Percentiles rank a stretch among this genome's conserved stretches.
phyloP scores from a whole-genome alignment of 2,113 vertebrate genomes.

The Cyanistes caeruleus region DNA sequence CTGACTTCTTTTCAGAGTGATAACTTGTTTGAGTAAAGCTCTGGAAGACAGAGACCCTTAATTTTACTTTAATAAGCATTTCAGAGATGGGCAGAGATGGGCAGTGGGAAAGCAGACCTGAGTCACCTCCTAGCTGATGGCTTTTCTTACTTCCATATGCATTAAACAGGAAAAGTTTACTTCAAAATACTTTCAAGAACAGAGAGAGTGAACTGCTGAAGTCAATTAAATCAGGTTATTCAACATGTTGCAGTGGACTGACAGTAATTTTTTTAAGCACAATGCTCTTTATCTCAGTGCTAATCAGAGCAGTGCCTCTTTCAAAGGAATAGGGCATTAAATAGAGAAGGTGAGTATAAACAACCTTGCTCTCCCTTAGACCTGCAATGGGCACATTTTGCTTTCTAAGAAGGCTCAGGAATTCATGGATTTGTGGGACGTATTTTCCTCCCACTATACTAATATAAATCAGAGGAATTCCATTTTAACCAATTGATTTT shows the following conservation, averaged over 20 bases:
- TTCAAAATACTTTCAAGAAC: background rate
- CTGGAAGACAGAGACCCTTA: background rate
- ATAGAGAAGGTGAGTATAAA: background rate
- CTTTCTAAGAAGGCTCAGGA: background rate
- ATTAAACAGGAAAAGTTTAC: background rate
- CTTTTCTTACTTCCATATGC: background rate
- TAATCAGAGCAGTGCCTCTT: background rate
- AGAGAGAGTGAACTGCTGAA: background rate
- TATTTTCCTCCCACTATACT: background rate
- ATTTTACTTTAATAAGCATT: constrained; percentile 13
- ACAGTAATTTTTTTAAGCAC: background rate
- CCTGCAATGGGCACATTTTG: background rate
- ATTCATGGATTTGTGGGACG: background rate
- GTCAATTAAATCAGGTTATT: constrained; percentile 4
- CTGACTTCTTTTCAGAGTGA: background rate
- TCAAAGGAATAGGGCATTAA: background rate
- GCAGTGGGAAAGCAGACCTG: background rate
- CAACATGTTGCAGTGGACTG: background rate
- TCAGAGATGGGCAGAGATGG: background rate
- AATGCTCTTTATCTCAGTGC: background rate
- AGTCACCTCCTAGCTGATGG: background rate
- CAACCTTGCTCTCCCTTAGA: background rate
- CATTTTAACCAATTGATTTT: background rate
- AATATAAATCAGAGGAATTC: background rate
- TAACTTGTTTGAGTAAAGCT: background rate